Conservation (phyloP, 2,113 vertebrate species). For the Brachyhypopomus gauderio region DNA sequence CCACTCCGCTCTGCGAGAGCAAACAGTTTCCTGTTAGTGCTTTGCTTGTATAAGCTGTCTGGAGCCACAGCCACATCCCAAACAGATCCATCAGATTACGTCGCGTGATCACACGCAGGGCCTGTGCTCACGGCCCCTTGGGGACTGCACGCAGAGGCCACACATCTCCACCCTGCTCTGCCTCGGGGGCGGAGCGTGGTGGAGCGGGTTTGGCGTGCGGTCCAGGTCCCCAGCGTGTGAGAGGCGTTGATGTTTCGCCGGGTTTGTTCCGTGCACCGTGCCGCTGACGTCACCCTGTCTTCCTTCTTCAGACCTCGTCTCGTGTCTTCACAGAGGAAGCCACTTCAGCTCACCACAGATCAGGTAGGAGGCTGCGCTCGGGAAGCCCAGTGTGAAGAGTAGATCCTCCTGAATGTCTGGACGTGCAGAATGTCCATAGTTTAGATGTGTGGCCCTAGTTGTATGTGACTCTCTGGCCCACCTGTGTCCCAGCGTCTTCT, state of each 20-base stretch:
- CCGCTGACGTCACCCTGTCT: background rate
- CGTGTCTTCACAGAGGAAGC: conserved; percentile 83
- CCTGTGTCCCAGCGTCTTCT: conserved; percentile 75
- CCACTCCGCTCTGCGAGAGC: background rate
- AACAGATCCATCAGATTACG: conserved; percentile 62
- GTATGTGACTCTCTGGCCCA: background rate
- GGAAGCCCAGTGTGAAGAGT: background rate
- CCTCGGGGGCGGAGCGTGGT: background rate
- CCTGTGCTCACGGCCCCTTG: conserved; percentile 45
- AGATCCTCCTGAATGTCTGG: background rate
- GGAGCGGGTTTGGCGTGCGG: background rate
- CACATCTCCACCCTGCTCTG: conserved; percentile 40
- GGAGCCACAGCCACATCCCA: conserved; percentile 51
- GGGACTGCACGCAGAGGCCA: conserved; percentile 51
- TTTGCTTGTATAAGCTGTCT: conserved; percentile 65
- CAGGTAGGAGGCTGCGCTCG: conserved; percentile 70
- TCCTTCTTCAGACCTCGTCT: conserved; percentile 75
- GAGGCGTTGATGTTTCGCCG: conserved; percentile 18
- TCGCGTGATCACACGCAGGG: conserved; percentile 39
- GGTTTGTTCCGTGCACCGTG: background rate
- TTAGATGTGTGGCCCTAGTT: background rate
- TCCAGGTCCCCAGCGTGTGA: conserved; percentile 29
- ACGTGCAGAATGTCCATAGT: background rate
- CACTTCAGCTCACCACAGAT: conserved; percentile 74
- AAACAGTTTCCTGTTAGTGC: conserved; percentile 70